Percentiles rank a stretch among this genome's conserved stretches.
These are phyloP conservation scores for Nasonia vitripennis DNA, from an alignment of 1,140 invertebrate genomes.

Conservation along the genomic window DNA sequence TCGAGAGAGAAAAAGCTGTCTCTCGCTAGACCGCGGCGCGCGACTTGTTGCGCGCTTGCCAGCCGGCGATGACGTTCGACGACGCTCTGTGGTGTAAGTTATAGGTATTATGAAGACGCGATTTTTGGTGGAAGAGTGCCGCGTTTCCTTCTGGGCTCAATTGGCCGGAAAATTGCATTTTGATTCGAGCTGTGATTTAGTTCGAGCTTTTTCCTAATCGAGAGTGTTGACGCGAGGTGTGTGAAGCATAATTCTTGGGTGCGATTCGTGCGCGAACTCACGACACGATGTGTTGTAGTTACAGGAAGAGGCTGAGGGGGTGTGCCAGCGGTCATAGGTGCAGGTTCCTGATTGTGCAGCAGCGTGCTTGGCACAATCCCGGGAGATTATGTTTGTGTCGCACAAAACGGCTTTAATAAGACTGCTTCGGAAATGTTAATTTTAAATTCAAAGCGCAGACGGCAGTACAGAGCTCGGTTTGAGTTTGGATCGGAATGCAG, in stretches of 20 bases:
- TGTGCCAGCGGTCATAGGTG: background rate
- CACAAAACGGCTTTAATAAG: background rate
- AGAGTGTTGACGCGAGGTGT: too few relatives aligned
- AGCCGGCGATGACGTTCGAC: background rate
- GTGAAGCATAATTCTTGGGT: background rate
- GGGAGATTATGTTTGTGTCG: background rate
- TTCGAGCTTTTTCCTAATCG: too few relatives aligned
- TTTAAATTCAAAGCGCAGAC: background rate
- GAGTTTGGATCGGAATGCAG: too few relatives aligned
- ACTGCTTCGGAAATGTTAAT: background rate
- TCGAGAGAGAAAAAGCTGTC: too few relatives aligned
- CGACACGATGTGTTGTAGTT: background rate
- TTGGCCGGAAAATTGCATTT: slow-evolving; percentile 19
- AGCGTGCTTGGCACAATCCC: background rate
- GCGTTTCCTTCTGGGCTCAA: background rate
- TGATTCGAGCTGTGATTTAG: background rate
- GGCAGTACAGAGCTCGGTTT: too few relatives aligned
- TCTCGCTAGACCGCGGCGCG: background rate
- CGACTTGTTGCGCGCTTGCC: background rate
- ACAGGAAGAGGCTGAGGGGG: background rate
- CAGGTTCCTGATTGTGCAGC: too few relatives aligned
- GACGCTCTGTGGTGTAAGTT: background rate
- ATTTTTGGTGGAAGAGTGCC: background rate
- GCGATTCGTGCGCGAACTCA: background rate
- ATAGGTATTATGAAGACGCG: background rate